Evolutionary conservation across 2,888 invertebrate genomes (phyloP).

Genomic region (Luperina nickerlii): DNA sequence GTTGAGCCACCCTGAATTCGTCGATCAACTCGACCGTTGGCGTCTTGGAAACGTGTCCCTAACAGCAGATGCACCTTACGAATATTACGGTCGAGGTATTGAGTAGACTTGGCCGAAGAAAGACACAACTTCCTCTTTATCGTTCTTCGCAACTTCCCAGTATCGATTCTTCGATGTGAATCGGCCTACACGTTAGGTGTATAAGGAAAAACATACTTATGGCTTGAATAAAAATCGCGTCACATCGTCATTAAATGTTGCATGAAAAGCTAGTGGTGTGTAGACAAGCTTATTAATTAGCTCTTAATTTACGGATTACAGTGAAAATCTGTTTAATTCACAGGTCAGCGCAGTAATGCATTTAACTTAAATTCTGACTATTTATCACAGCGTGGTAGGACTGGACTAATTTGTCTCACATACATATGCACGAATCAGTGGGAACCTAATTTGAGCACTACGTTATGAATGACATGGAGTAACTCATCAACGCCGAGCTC

Average conservation of each 20-base stretch:
- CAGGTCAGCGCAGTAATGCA: slow-evolving; percentile 48
- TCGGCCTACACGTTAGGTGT: not conserved
- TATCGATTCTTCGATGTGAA: not conserved
- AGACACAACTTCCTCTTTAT: not conserved
- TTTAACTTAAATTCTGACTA: slow-evolving; percentile 50
- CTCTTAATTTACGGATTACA: slow-evolving; percentile 31
- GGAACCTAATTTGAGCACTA: slow-evolving; percentile 58
- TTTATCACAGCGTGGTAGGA: slow-evolving; percentile 46
- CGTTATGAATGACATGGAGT: slow-evolving; percentile 62
- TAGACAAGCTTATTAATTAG: slow-evolving; percentile 15
- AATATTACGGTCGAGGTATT: not conserved
- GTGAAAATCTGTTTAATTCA: slow-evolving; percentile 38
- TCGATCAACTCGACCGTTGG: not conserved
- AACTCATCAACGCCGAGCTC: slow-evolving; percentile 59
- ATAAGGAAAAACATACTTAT: not conserved
- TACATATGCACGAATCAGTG: slow-evolving; percentile 57
- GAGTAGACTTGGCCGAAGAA: not conserved
- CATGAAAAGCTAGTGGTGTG: not conserved
- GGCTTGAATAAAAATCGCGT: not conserved
- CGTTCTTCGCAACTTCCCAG: not conserved
- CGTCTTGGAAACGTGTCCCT: not conserved
- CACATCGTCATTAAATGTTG: slow-evolving; percentile 11
- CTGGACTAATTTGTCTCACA: slow-evolving; percentile 57
- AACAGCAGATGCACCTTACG: not conserved
- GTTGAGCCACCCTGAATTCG: not conserved